Percentiles rank a stretch among this genome's conserved stretches.
These are phyloP conservation scores for Diaphora mendica DNA, from an alignment of 2,888 invertebrate genomes.

Conservation along the genomic window DNA sequence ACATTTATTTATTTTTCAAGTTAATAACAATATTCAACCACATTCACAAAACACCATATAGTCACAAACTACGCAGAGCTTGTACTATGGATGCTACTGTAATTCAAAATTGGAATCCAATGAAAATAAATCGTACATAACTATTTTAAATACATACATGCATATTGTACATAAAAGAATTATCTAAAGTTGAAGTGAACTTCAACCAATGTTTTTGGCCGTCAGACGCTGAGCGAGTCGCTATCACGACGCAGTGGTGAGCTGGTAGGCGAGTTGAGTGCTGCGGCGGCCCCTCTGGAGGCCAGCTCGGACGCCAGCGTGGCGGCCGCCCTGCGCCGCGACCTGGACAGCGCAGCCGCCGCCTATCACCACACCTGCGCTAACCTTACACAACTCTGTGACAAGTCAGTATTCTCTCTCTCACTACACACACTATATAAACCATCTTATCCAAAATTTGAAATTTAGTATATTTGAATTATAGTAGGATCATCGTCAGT, in stretches of 20 bases:
- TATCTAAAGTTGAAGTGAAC: too few species aligned
- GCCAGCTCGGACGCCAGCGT: slow-evolving; percentile 90
- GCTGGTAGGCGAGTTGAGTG: slow-evolving; percentile 89
- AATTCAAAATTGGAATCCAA: too few species aligned
- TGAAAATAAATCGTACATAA: too few species aligned
- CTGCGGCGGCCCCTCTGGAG: slow-evolving; percentile 90
- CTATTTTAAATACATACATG: too few species aligned
- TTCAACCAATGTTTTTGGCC: background rate
- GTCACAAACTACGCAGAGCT: too few species aligned
- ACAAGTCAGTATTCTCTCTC: slow-evolving; percentile 73
- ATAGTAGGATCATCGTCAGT: too few species aligned
- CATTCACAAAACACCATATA: too few species aligned
- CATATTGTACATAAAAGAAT: too few species aligned
- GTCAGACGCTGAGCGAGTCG: slow-evolving; percentile 91
- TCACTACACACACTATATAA: too few species aligned
- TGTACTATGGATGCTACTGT: too few species aligned
- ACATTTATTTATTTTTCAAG: background rate
- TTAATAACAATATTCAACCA: background rate
- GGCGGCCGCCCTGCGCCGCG: slow-evolving; percentile 90
- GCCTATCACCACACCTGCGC: slow-evolving; percentile 93
- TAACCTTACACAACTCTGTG: slow-evolving; percentile 91
- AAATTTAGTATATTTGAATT: too few species aligned
- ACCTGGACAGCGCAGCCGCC: slow-evolving; percentile 92
- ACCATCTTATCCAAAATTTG: too few species aligned
- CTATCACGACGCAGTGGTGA: slow-evolving; percentile 91